Percentiles rank a stretch among this genome's conserved stretches.
Evolutionary conservation across 2,797 vertebrate genomes (phyloP).

Genomic region (Cossypha polioptera): DNA sequence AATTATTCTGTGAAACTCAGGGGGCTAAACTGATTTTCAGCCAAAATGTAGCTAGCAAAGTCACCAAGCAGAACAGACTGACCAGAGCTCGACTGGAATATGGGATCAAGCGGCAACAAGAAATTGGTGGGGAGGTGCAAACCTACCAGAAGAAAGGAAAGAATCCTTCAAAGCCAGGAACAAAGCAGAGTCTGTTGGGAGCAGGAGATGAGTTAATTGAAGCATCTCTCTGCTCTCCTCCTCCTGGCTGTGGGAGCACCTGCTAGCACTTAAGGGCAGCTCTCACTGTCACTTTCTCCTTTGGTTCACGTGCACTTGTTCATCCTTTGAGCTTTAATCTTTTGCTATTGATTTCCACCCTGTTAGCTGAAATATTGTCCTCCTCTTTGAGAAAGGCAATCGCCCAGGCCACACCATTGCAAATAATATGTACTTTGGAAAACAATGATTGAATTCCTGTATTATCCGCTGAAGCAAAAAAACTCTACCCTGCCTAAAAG

Average conservation of each 20-base stretch:
- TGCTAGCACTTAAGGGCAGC: constrained; percentile 56
- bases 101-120: not conserved
- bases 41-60: not conserved
- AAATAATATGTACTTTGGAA: constrained; percentile 62
- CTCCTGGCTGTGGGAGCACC: not conserved
- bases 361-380: constrained; percentile 60
- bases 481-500: not conserved
- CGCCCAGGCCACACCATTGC: not conserved
- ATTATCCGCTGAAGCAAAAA: constrained; percentile 33
- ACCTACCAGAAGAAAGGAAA: constrained; percentile 17
- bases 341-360: constrained; percentile 65
- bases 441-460: constrained; percentile 64
- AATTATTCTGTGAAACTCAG: not conserved
- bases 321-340: constrained; percentile 68
- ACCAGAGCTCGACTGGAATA: not conserved
- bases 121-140: constrained; percentile 38
- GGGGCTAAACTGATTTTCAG: not conserved
- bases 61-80: not conserved
- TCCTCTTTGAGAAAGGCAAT: constrained; percentile 51
- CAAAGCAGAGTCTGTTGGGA: not conserved
- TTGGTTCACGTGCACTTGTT: constrained; percentile 12
- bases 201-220: constrained; percentile 42
- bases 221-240: not conserved
- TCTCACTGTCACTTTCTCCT: constrained; percentile 27
- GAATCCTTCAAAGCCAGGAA: constrained; percentile 53